Percentiles rank a stretch among this genome's conserved stretches.
These are phyloP conservation scores for Gonioctena quinquepunctata DNA, from an alignment of 1,140 invertebrate species.

Conservation along the genomic window DNA sequence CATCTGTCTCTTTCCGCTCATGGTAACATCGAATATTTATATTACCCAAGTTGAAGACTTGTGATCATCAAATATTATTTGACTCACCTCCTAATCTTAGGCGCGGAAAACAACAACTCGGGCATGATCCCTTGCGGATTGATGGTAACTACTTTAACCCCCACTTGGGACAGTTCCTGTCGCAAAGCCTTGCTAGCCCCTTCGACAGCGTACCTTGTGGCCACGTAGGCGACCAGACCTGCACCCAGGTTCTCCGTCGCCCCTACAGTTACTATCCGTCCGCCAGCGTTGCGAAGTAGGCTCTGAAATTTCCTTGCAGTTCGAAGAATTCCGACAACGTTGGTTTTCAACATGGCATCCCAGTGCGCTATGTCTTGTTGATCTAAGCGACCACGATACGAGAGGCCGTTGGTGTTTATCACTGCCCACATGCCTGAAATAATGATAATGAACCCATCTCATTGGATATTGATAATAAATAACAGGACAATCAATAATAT, in stretches of 20 bases:
- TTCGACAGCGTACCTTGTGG: slow-evolving; percentile 65
- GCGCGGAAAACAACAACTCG: slow-evolving; percentile 63
- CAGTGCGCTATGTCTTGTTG: slow-evolving; percentile 74
- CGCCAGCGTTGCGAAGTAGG: slow-evolving; percentile 64
- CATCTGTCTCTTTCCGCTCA: too few species aligned
- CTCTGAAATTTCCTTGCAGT: slow-evolving; percentile 75
- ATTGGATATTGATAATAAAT: too few species aligned
- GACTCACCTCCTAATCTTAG: slow-evolving; percentile 60
- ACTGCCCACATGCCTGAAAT: slow-evolving; percentile 79
- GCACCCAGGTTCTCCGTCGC: slow-evolving; percentile 44
- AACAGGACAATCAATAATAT: too few species aligned
- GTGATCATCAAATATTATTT: too few species aligned
- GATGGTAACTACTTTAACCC: slow-evolving; percentile 75
- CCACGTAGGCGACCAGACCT: slow-evolving; percentile 48
- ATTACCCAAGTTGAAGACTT: too few species aligned
- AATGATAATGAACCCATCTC: too few species aligned
- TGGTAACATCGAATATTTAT: too few species aligned
- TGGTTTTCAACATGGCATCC: slow-evolving; percentile 76
- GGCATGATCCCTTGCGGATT: slow-evolving; percentile 72
- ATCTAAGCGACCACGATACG: slow-evolving; percentile 69
- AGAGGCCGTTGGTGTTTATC: slow-evolving; percentile 76
- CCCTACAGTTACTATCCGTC: slow-evolving; percentile 66
- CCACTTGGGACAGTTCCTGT: slow-evolving; percentile 67
- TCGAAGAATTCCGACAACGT: slow-evolving; percentile 74
- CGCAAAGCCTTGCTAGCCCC: slow-evolving; percentile 73